Conservation (phyloP, 2,888 invertebrate species). For the Thymelicus sylvestris region DNA sequence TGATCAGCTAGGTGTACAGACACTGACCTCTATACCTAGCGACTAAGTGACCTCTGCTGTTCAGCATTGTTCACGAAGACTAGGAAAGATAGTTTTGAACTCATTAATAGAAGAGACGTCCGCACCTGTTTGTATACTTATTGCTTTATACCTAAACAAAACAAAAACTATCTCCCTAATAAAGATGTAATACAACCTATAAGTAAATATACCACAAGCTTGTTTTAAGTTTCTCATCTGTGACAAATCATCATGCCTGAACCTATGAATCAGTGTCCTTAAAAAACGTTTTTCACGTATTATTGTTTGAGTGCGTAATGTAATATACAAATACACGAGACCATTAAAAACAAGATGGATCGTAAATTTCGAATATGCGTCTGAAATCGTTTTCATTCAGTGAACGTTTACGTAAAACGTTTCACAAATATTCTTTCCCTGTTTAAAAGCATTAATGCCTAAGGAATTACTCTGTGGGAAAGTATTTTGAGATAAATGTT, state of each 20-base stretch:
- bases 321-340: constrained; percentile 20
- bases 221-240: background rate
- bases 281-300: constrained; percentile 4
- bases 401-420: constrained; percentile 31
- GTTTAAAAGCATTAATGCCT: constrained; percentile 36
- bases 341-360: constrained; percentile 34
- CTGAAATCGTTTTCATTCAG: constrained; percentile 31
- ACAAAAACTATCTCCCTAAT: too few relatives aligned
- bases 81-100: too few relatives aligned
- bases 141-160: too few relatives aligned
- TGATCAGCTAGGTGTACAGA: too few relatives aligned
- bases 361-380: constrained; percentile 31
- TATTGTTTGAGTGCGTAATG: constrained; percentile 14
- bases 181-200: too few relatives aligned
- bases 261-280: constrained; percentile 8
- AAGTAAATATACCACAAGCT: too few relatives aligned
- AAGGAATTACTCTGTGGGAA: constrained; percentile 23
- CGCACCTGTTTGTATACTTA: too few relatives aligned
- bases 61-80: too few relatives aligned
- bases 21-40: too few relatives aligned
- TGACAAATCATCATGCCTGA: background rate
- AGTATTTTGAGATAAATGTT: constrained; percentile 16
- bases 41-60: too few relatives aligned
- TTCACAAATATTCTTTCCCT: constrained; percentile 36
- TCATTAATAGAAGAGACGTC: too few relatives aligned